These are phyloP conservation scores for Aphelocoma californica DNA, from an alignment of 2,797 vertebrate genomes.

Conservation along the genomic window DNA sequence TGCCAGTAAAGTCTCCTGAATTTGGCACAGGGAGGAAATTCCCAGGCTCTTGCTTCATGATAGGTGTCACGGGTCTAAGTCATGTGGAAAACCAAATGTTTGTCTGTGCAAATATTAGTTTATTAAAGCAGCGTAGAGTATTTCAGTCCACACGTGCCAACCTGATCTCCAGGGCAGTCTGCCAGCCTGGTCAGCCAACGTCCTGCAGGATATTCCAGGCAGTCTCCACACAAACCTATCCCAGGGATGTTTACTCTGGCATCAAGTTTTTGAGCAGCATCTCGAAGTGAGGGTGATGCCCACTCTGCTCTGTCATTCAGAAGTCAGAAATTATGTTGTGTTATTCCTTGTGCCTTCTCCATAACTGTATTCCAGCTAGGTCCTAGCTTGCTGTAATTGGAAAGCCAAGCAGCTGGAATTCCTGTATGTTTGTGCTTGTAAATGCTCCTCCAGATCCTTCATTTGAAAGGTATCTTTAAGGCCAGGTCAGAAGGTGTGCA, in stretches of 20 bases:
- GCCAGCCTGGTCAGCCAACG: neutral
- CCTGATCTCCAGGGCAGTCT: neutral
- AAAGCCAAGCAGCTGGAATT: neutral
- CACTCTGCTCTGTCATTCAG: neutral
- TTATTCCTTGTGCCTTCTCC: neutral
- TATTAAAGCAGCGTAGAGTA: constrained; percentile 20
- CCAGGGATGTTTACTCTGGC: neutral
- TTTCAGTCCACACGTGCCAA: neutral
- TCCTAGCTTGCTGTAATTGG: neutral
- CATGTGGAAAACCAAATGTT: neutral
- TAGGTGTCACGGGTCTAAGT: neutral
- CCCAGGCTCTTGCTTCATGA: neutral
- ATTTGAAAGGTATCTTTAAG: neutral
- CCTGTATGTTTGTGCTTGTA: neutral
- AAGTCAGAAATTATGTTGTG: neutral
- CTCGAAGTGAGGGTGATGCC: neutral
- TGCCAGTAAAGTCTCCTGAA: neutral
- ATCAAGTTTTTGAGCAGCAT: neutral
- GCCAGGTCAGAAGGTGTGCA: neutral
- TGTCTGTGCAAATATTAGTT: constrained; percentile 43
- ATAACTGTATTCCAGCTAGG: neutral
- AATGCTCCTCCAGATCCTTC: neutral
- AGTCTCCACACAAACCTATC: neutral
- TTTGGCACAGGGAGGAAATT: neutral
- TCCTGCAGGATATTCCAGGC: neutral